Base-by-base conservation (phyloP, 2,113 vertebrate genomes). In the Ifrita kowaldi region DNA sequence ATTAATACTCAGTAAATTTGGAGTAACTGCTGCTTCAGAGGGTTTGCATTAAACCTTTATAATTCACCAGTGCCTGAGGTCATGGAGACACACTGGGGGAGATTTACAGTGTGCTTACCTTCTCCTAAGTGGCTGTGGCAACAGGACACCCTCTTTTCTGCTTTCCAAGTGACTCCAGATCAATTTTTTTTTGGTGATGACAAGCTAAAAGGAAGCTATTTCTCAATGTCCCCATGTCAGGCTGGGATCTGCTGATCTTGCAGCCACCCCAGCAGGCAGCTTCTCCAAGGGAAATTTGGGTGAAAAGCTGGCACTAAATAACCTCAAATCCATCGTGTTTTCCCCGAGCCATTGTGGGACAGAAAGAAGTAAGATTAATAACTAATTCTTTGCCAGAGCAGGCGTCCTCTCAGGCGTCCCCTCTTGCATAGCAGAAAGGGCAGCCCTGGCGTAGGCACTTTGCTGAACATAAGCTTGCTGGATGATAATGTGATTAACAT, bases 401-500 rank as follows among this genome's bases (percentile, higher is more conserved):
- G 74, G 64, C 27, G 0, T 86, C 76, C 37, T 84, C 46, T 67
- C 90, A 75, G 92, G 6, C 23, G 49, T 49, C 49, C 49, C 49
- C 23, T 49, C 46, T 47, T 32, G 75, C 71, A 17, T 9, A 35
- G 92, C 68, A 80, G 84, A 79, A 82, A 87, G 83, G 6, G 2
- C 30, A 1, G 55, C 90, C 59, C 82, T 88, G 46, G 2, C 69
- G 4, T 14, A 39, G 77, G 70, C 80, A 44, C 94, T 96, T 83
- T 95, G 89, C 83, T 74, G 94, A 96, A 94, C 95, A 87, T 59
- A 67, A 92, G 81, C 95, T 78, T 22, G 24, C 80, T 50, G 91
- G 94, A 77, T 89, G 89, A 87, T 95, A 87, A 95, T 92, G 95
- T 95, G 95, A 97, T 97, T 97, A 96, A 95, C 93, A 84, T 96